These are phyloP conservation scores for Petrophora chlorosata DNA, from an alignment of 2,888 invertebrate genomes.

Conservation along the genomic window DNA sequence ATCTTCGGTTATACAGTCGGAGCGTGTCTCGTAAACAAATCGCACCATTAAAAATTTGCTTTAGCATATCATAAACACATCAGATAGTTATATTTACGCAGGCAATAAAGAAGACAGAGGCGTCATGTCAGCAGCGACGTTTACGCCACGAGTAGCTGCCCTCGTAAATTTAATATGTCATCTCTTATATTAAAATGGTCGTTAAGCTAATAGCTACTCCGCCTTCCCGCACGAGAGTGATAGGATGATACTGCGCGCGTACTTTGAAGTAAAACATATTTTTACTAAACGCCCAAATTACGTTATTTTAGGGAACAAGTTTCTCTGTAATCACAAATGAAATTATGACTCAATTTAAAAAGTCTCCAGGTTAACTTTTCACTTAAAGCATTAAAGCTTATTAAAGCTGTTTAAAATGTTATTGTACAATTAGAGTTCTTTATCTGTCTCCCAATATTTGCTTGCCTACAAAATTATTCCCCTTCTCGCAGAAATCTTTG, in stretches of 20 bases:
- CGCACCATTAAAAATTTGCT: conserved; percentile 65
- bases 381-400: conserved; percentile 31
- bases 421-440: conserved; percentile 33
- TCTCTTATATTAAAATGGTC: conserved; percentile 82
- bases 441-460: conserved; percentile 33
- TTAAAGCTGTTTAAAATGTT: conserved; percentile 25
- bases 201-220: conserved; percentile 80
- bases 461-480: conserved; percentile 35
- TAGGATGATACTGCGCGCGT: conserved; percentile 64
- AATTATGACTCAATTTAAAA: conserved; percentile 1
- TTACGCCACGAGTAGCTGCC: conserved; percentile 70
- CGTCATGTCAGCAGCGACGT: conserved; percentile 71
- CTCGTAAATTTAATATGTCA: conserved; percentile 83
- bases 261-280: conserved; percentile 64
- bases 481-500: conserved; percentile 31
- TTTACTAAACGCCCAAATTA: too few relatives aligned
- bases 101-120: conserved; percentile 77
- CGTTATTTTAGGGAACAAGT: too few relatives aligned
- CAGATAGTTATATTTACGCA: conserved; percentile 74
- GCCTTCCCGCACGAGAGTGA: conserved; percentile 66
- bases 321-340: conserved; percentile 3
- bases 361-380: neutral
- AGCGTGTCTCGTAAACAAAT: conserved; percentile 49
- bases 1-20: conserved; percentile 39
- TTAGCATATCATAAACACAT: conserved; percentile 72